A percentile compares a stretch with the other conserved stretches of the same genome.
These are phyloP conservation scores for Regulus satrapa DNA, from an alignment of 2,113 vertebrate species.

Conservation along the genomic window DNA sequence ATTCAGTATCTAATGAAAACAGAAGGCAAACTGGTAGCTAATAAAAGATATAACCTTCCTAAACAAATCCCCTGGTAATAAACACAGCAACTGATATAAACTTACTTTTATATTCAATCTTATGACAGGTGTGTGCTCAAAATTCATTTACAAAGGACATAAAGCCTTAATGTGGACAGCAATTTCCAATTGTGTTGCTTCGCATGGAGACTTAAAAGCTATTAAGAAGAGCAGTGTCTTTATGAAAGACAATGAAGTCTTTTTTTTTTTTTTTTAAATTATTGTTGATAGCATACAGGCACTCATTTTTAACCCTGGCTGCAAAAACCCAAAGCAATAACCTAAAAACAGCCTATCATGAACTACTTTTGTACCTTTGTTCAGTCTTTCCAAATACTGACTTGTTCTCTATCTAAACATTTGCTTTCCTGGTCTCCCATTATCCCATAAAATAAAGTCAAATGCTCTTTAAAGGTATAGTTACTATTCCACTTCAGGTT, in stretches of 20 bases:
- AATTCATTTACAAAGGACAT: neutral
- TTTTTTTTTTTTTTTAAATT: neutral
- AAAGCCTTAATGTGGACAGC: neutral
- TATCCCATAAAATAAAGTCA: neutral
- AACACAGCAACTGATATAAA: neutral
- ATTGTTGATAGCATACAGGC: neutral
- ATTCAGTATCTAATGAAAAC: neutral
- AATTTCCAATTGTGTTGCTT: accelerated
- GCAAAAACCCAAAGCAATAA: neutral
- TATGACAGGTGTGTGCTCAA: neutral
- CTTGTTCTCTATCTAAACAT: neutral
- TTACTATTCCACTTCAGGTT: neutral
- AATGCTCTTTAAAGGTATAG: neutral
- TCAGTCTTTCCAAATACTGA: neutral
- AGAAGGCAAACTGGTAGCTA: neutral
- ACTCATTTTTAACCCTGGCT: neutral
- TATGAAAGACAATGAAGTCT: neutral
- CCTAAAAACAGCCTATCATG: neutral
- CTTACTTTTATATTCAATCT: neutral
- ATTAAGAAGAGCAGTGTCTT: neutral
- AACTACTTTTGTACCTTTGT: neutral
- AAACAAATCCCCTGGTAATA: neutral
- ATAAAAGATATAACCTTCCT: neutral
- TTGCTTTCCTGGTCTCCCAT: neutral
- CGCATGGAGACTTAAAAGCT: neutral